A percentile compares a stretch with the other conserved stretches of the same genome.
Conservation (phyloP, 2,113 vertebrate species). For the Sylvia atricapilla region DNA sequence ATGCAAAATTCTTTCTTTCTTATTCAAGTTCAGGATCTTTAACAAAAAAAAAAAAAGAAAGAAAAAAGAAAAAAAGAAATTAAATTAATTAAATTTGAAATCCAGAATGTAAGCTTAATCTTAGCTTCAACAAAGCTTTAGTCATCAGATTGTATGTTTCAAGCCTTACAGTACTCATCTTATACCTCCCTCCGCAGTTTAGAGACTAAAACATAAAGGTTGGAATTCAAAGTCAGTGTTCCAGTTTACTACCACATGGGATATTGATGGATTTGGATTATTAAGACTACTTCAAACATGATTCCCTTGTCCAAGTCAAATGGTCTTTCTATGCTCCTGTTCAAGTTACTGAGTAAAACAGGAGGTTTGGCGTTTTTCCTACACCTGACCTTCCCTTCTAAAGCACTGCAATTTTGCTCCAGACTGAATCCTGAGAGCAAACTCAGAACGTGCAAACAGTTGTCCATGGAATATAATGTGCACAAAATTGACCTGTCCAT, state of each 20-base stretch:
- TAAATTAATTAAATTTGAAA: background rate
- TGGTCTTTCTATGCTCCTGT: fast-evolving
- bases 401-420: background rate
- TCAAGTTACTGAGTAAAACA: background rate
- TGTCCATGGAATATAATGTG: background rate
- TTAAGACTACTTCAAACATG: background rate
- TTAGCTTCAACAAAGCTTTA: background rate
- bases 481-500: background rate
- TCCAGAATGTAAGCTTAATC: background rate
- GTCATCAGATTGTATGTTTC: background rate
- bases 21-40: background rate
- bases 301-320: fast-evolving
- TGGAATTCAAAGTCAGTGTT: too few species aligned
- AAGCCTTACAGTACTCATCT: background rate
- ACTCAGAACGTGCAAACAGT: background rate
- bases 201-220: too few species aligned
- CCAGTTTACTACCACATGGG: fast-evolving
- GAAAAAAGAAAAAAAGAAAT: background rate
- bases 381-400: background rate
- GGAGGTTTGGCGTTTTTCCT: fast-evolving
- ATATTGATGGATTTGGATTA: background rate
- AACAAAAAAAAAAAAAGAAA: background rate
- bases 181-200: background rate
- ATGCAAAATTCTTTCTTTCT: background rate
- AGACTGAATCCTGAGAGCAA: background rate